A percentile compares a stretch with the other conserved stretches of the same genome.
Evolutionary conservation across 2,888 invertebrate species (phyloP).

Genomic region (Drosophila anomalata): DNA sequence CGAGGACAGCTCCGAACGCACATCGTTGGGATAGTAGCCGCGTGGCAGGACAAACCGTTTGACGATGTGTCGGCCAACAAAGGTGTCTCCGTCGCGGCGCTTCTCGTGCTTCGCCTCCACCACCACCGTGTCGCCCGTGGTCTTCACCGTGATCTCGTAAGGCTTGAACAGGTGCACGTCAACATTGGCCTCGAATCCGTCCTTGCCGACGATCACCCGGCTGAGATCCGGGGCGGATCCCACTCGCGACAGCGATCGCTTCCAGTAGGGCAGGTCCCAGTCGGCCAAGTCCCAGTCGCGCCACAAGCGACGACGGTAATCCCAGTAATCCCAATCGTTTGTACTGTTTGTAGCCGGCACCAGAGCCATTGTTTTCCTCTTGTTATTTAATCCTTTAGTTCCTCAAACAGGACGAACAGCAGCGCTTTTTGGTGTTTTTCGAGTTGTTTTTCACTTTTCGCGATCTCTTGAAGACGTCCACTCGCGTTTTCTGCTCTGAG

Average conservation of each 20-base stretch:
- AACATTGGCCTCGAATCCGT: slow-evolving; percentile 88
- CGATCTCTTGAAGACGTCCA: slow-evolving; percentile 65
- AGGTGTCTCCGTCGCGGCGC: slow-evolving; percentile 89
- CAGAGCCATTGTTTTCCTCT: slow-evolving; percentile 71
- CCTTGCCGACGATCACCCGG: slow-evolving; percentile 85
- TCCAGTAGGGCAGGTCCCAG: slow-evolving; percentile 82
- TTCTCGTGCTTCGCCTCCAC: slow-evolving; percentile 90
- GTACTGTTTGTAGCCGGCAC: slow-evolving; percentile 77
- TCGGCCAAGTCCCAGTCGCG: slow-evolving; percentile 82
- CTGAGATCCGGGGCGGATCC: slow-evolving; percentile 83
- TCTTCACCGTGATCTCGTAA: slow-evolving; percentile 88
- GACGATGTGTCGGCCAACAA: slow-evolving; percentile 91
- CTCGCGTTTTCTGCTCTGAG: slow-evolving; percentile 78
- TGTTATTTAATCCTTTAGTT: slow-evolving; percentile 23
- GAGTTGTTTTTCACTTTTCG: slow-evolving; percentile 16
- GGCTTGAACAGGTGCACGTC: slow-evolving; percentile 89
- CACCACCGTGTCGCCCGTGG: slow-evolving; percentile 86
- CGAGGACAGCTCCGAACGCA: slow-evolving; percentile 86
- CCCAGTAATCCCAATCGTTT: slow-evolving; percentile 82
- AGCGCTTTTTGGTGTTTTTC: slow-evolving; percentile 39
- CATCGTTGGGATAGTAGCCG: slow-evolving; percentile 88
- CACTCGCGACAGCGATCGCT: slow-evolving; percentile 80
- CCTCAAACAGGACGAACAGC: slow-evolving; percentile 61
- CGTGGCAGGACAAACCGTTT: slow-evolving; percentile 89
- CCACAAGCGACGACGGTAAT: slow-evolving; percentile 82